Conservation (phyloP, 2,797 vertebrate genomes). For the Nothura maculosa region DNA sequence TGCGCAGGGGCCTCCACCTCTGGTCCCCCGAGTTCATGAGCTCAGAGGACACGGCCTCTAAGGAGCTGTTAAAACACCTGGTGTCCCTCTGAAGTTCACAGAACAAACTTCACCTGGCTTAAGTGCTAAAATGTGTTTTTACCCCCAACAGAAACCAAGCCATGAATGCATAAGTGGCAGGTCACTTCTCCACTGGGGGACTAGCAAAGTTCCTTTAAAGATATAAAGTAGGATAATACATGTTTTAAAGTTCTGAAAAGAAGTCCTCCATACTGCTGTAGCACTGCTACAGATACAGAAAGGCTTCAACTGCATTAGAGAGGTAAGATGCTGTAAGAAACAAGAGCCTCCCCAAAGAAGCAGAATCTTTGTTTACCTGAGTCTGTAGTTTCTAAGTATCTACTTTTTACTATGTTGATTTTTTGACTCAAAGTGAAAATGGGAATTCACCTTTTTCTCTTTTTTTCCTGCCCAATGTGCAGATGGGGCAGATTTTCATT, state of each 20-base stretch:
- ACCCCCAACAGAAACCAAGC: background rate
- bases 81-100: background rate
- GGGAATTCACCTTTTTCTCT: conserved; percentile 93
- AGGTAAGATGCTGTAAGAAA: conserved; percentile 76
- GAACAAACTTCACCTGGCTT: background rate
- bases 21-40: background rate
- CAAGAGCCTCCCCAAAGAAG: conserved; percentile 20
- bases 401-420: conserved; percentile 73
- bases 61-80: background rate
- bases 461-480: conserved; percentile 91
- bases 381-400: conserved; percentile 70
- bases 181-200: background rate
- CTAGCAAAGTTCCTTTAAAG: conserved; percentile 13
- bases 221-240: background rate
- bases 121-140: background rate
- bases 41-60: background rate
- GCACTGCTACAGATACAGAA: conserved; percentile 64
- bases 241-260: background rate
- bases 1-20: background rate
- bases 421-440: conserved; percentile 91
- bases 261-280: conserved; percentile 36
- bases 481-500: conserved; percentile 85
- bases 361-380: conserved; percentile 83
- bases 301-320: conserved; percentile 77
- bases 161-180: background rate